phyloP scores from a whole-genome alignment of 1,140 invertebrate species.

The Maniola jurtina region DNA sequence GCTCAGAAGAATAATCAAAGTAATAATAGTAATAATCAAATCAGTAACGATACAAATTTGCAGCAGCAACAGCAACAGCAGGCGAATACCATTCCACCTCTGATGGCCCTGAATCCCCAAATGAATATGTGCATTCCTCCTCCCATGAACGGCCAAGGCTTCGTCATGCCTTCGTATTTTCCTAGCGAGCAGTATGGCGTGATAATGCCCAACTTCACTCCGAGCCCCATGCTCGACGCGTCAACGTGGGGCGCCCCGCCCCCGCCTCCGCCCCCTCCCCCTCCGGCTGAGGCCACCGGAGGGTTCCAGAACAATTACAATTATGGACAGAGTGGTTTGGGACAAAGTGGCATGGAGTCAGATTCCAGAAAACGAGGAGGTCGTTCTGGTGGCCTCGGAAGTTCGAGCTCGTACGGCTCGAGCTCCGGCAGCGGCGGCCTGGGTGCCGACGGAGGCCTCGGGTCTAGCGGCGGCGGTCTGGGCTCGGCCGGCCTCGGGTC shows the following conservation, averaged over 20 bases:
- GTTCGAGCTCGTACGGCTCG: conserved; percentile 41
- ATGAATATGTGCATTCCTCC: conserved; percentile 63
- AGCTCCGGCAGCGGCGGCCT: conserved; percentile 40
- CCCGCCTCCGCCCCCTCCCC: conserved; percentile 61
- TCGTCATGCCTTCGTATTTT: conserved; percentile 62
- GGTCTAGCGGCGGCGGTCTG: conserved; percentile 39
- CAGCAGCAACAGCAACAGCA: conserved; percentile 36
- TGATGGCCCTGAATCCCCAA: conserved; percentile 68
- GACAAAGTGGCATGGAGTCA: conserved; percentile 62
- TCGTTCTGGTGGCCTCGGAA: conserved; percentile 57
- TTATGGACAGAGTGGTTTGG: conserved; percentile 57
- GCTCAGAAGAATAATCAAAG: conserved; percentile 35
- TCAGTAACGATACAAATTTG: conserved; percentile 29
- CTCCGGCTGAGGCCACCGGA: conserved; percentile 37
- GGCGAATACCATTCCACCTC: conserved; percentile 56
- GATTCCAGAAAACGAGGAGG: conserved; percentile 71
- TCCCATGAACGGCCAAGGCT: conserved; percentile 54
- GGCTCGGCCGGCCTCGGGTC: conserved; percentile 39
- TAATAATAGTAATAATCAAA: conserved; percentile 35
- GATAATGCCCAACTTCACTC: conserved; percentile 55
- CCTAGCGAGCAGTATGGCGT: conserved; percentile 65
- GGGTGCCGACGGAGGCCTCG: conserved; percentile 38
- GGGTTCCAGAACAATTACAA: conserved; percentile 36
- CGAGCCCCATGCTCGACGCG: conserved; percentile 44
- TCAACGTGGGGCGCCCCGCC: conserved; percentile 55